phyloP scores from a whole-genome alignment of 2,888 invertebrate species.

The Torymus auratus region DNA sequence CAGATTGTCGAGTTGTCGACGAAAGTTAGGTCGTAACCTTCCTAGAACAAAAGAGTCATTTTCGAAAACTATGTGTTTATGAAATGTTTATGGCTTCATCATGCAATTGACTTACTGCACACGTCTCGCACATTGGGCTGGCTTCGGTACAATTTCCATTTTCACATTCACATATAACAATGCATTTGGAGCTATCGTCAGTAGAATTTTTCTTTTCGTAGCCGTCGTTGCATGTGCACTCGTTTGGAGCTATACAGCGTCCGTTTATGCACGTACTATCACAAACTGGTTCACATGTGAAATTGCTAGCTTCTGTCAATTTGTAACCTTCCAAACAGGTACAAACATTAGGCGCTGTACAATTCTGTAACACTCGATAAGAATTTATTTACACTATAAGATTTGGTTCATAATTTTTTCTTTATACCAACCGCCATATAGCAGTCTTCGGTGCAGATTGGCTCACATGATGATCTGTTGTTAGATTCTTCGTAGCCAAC shows the following conservation, averaged over 20 bases:
- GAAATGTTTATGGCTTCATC: background rate
- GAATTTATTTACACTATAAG: background rate
- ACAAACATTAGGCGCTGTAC: constrained; percentile 62
- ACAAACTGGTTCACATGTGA: constrained; percentile 68
- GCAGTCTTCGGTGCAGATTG: constrained; percentile 67
- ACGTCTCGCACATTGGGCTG: constrained; percentile 53
- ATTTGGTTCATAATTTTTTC: background rate
- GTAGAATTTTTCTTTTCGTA: constrained; percentile 60
- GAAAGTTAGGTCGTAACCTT: constrained; percentile 69
- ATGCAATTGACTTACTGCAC: constrained; percentile 33
- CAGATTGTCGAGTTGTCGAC: constrained; percentile 76
- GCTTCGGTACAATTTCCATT: constrained; percentile 60
- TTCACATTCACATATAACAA: constrained; percentile 69
- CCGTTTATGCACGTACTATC: constrained; percentile 72
- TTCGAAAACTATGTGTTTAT: background rate
- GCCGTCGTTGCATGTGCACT: constrained; percentile 70
- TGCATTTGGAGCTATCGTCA: constrained; percentile 61
- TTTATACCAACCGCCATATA: constrained; percentile 61
- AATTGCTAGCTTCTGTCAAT: constrained; percentile 56
- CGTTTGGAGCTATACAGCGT: constrained; percentile 75
- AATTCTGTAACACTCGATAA: constrained; percentile 50
- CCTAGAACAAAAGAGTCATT: constrained; percentile 20
- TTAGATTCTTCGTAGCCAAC: constrained; percentile 47
- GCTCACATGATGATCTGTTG: constrained; percentile 59
- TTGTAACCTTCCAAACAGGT: constrained; percentile 61